Base-by-base conservation (phyloP, 2,113 vertebrate species). In the Canis aureus region DNA sequence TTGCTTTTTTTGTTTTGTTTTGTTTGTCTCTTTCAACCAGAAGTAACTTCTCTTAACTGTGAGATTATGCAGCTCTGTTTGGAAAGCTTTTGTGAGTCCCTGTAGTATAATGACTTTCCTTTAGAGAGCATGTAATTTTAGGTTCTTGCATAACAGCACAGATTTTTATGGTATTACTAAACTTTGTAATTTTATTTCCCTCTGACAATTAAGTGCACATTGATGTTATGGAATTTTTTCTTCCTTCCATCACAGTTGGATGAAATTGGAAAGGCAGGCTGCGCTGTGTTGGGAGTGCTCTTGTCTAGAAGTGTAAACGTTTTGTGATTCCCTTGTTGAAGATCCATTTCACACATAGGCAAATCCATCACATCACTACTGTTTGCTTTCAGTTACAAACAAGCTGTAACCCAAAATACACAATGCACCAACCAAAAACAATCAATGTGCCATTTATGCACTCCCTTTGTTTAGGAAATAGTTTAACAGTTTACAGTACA, bases 131-230 rank as follows among this genome's bases (percentile, higher is more conserved):
- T 98, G 97, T 96, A 98, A 98, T 98, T 99, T 98, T 98, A 98
- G 98, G 97, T 97, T 98, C 98, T 98, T 99, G 98, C 98, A 98
- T 98, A 99, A 98, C 97, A 90, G 95, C 95, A 97, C 97, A 98
- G 83, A 98, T 98, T 99, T 99, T 98, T 98, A 98, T 98, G 97
- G 94, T 97, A 98, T 98, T 98, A 98, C 98, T 98, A 98, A 99
- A 99, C 94, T 98, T 98, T 17, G 17, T 98, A 98, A 99, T 99
- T 99, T 99, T 99, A 99, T 99, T 98, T 99, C 97, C 91, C 97
- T 98, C 82, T 98, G 98, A 99, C 98, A 99, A 99, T 99, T 99
- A 98, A 98, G 97, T 97, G 97, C 96, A 98, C 89, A 98, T 89
- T 91, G 98, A 97, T 98, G 98, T 98, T 98, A 98, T 71, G 95